phyloP scores from a whole-genome alignment of 2,888 invertebrate genomes.

The Ichneumoninae sp. region DNA sequence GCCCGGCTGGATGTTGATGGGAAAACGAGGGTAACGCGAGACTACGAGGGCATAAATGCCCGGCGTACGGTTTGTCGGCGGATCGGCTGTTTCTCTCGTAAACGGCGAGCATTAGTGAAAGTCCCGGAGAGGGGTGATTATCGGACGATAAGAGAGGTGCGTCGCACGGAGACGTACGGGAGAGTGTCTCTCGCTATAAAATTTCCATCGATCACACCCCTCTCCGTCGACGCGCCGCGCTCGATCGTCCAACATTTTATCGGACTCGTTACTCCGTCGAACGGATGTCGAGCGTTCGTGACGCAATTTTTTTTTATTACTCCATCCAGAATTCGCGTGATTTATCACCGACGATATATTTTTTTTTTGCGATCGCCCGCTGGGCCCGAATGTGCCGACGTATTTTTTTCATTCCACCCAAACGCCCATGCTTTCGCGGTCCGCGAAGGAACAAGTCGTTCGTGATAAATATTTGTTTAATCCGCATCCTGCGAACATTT shows the following conservation, averaged over 20 bases:
- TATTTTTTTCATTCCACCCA: not conserved
- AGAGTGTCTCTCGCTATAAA: conserved; percentile 22
- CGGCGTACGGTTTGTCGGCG: conserved; percentile 66
- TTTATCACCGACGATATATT: not conserved
- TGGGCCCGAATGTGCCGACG: not conserved
- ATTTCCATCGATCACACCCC: conserved; percentile 26
- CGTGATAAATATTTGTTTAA: not conserved
- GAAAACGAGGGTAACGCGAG: conserved; percentile 64
- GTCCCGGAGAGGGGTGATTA: conserved; percentile 69
- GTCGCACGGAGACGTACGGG: conserved; percentile 41
- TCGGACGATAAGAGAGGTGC: conserved; percentile 68
- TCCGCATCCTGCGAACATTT: not conserved
- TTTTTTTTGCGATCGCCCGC: conserved; percentile 1
- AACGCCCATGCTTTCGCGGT: not conserved
- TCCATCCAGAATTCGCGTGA: conserved; percentile 6
- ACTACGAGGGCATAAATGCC: conserved; percentile 46
- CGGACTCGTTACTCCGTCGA: conserved; percentile 27
- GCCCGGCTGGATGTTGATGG: conserved; percentile 12
- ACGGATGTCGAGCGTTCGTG: conserved; percentile 9
- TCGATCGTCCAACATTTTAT: conserved; percentile 23
- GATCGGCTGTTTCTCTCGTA: conserved; percentile 49
- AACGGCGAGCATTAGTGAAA: conserved; percentile 74
- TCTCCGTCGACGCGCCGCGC: conserved; percentile 3
- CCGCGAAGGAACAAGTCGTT: not conserved
- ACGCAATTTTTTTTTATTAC: conserved; percentile 29